Conservation (phyloP, 2,888 invertebrate genomes). For the Drosophila atroscutellata region DNA sequence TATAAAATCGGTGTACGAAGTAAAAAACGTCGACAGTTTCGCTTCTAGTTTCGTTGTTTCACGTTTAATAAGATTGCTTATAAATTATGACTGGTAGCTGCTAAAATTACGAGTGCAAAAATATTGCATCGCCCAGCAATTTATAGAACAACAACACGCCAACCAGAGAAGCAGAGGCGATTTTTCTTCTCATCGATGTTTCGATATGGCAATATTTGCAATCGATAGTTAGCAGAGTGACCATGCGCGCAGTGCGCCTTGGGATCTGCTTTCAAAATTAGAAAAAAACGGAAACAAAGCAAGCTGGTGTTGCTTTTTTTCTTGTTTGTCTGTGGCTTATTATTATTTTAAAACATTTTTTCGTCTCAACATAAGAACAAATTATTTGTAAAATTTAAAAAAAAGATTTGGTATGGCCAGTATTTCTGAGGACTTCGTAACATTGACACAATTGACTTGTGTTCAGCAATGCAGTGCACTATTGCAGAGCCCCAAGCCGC, state of each 20-base stretch:
- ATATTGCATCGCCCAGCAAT: conserved; percentile 52
- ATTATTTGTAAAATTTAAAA: neutral
- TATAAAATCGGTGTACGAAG: conserved; percentile 3
- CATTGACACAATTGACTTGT: conserved; percentile 33
- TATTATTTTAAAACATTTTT: neutral
- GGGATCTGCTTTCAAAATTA: neutral
- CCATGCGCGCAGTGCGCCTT: conserved; percentile 10
- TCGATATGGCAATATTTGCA: conserved; percentile 4
- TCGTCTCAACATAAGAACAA: neutral
- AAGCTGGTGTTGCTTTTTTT: neutral
- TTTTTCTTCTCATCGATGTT: conserved; percentile 11
- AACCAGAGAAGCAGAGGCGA: conserved; percentile 2
- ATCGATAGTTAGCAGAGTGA: conserved; percentile 28
- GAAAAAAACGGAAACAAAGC: conserved; percentile 1
- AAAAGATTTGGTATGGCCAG: conserved; percentile 23
- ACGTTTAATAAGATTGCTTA: neutral
- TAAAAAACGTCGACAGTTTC: neutral
- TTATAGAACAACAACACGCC: conserved; percentile 55
- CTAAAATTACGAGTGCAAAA: conserved; percentile 28
- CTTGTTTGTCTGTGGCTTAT: neutral
- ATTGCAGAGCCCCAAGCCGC: conserved; percentile 12
- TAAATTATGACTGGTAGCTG: conserved; percentile 16
- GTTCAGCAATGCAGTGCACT: conserved; percentile 28
- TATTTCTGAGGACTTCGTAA: conserved; percentile 20
- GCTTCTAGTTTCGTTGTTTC: neutral